phyloP scores from a whole-genome alignment of 1,140 invertebrate genomes.

The Eulimnadia texana region DNA sequence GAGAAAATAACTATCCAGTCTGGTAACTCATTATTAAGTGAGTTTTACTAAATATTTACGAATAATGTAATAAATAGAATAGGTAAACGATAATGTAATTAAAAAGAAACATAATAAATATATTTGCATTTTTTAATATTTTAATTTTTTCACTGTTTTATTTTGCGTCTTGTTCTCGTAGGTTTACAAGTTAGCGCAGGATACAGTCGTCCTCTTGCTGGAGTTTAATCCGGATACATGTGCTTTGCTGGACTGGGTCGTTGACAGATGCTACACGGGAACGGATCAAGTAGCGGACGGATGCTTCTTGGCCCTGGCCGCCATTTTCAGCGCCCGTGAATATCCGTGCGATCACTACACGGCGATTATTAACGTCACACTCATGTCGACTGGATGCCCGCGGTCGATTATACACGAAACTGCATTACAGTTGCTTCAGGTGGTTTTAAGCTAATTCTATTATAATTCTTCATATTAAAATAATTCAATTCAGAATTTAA shows the following conservation, averaged over 20 bases:
- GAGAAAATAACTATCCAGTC: too few relatives aligned
- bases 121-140: neutral
- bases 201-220: slow-evolving; percentile 82
- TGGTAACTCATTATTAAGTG: neutral
- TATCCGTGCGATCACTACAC: slow-evolving; percentile 98
- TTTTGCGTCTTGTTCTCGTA: slow-evolving; percentile 28
- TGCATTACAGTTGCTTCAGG: slow-evolving; percentile 80
- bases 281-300: slow-evolving; percentile 76
- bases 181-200: slow-evolving; percentile 78
- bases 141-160: neutral
- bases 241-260: slow-evolving; percentile 87
- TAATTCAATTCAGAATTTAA: too few relatives aligned
- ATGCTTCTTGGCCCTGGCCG: slow-evolving; percentile 86
- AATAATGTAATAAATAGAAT: too few relatives aligned
- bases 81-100: too few relatives aligned
- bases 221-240: slow-evolving; percentile 94
- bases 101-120: too few relatives aligned
- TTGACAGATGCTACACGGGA: slow-evolving; percentile 92
- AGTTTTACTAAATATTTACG: too few relatives aligned
- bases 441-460: too few relatives aligned
- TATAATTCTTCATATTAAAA: too few relatives aligned
- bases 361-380: slow-evolving; percentile 90
- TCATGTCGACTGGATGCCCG: slow-evolving; percentile 89
- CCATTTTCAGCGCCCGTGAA: slow-evolving; percentile 91
- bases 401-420: slow-evolving; percentile 79